phyloP scores from a whole-genome alignment of 2,113 vertebrate species.

The Saimiri boliviensis region DNA sequence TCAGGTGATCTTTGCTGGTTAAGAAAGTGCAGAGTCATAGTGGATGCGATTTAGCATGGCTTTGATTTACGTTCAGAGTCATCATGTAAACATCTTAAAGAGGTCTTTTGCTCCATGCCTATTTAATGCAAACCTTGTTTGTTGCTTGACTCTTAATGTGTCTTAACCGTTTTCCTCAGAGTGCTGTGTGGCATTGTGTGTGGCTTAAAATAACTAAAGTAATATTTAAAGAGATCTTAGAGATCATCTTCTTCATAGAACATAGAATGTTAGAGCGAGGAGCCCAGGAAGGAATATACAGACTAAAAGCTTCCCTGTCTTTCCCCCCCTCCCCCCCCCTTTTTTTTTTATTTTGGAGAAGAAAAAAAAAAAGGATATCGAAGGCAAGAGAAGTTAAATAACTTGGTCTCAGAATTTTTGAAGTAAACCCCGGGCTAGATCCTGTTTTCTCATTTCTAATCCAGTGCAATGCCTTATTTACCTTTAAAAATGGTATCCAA shows the following conservation, averaged over 20 bases:
- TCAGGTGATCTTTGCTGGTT: not conserved
- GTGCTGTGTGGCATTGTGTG: not conserved
- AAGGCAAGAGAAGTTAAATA: not conserved
- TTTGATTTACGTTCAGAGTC: not conserved
- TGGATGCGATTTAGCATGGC: not conserved
- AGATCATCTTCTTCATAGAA: not conserved
- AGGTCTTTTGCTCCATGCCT: not conserved
- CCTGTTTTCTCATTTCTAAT: not conserved
- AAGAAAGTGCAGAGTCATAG: not conserved
- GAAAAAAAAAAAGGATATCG: not conserved
- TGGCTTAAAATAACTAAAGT: not conserved
- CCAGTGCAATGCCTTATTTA: not conserved
- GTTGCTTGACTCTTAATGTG: not conserved
- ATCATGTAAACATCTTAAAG: not conserved
- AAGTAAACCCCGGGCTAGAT: not conserved
- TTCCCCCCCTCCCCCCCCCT: not conserved
- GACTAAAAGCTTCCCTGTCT: not conserved
- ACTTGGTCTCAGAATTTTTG: not conserved
- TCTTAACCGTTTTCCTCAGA: not conserved
- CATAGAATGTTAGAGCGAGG: not conserved
- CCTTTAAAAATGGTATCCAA: slow-evolving; percentile 31
- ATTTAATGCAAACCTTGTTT: not conserved
- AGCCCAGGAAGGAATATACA: not conserved
- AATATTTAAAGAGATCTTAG: not conserved
- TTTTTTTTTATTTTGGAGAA: not conserved